Evolutionary conservation across 2,888 invertebrate species (phyloP).

Genomic region (Pelosia muscerda): DNA sequence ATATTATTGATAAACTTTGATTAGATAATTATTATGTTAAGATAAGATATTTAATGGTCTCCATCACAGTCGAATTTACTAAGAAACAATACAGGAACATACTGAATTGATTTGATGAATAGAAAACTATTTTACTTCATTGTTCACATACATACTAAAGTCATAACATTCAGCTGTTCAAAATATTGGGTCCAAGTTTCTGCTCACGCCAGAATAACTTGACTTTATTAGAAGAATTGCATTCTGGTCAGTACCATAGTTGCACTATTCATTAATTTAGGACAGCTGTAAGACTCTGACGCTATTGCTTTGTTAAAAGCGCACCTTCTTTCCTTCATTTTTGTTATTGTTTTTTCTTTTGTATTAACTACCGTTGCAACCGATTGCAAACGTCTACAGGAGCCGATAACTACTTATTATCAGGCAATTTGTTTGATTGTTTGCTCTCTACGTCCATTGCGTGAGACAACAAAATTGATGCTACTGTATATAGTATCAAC

Average conservation of each 20-base stretch:
- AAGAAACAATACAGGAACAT: not conserved
- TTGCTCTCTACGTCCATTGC: not conserved
- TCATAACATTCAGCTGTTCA: no score
- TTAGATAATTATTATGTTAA: not conserved
- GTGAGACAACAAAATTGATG: no score
- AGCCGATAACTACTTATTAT: not conserved
- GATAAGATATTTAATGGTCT: not conserved
- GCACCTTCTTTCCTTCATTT: not conserved
- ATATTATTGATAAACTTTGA: not conserved
- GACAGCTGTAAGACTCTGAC: not conserved
- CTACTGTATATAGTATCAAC: no score
- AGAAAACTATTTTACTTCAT: no score
- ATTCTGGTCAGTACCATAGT: not conserved
- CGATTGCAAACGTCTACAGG: no score
- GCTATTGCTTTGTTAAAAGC: not conserved
- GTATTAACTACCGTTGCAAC: not conserved
- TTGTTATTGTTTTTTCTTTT: not conserved
- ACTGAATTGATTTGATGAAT: not conserved
- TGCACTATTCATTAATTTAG: no score
- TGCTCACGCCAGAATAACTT: no score
- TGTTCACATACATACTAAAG: no score
- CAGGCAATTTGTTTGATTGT: not conserved
- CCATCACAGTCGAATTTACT: not conserved
- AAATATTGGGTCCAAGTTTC: no score
- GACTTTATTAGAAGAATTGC: not conserved